Conservation (phyloP, 2,888 invertebrate species). For the Philereme transversata region DNA sequence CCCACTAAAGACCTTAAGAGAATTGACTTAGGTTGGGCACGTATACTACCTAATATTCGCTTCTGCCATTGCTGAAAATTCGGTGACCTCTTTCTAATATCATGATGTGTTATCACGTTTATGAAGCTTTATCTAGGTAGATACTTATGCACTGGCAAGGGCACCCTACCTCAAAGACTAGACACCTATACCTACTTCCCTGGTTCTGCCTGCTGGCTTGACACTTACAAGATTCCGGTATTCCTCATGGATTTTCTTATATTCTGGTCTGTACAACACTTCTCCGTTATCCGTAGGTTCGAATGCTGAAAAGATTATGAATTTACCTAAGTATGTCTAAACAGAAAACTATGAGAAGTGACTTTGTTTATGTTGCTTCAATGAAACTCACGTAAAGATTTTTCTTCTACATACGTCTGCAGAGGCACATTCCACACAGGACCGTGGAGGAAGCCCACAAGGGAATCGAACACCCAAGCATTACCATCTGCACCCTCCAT, state of each 20-base stretch:
- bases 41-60: neutral
- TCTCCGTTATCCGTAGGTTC: slow-evolving; percentile 88
- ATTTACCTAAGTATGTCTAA: neutral
- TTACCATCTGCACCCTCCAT: slow-evolving; percentile 84
- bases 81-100: no score
- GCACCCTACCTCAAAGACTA: neutral
- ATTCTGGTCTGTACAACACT: slow-evolving; percentile 89
- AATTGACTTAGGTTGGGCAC: no score
- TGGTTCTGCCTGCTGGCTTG: neutral
- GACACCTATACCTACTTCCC: neutral
- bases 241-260: slow-evolving; percentile 91
- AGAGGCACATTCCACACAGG: slow-evolving; percentile 96
- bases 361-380: neutral
- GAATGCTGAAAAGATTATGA: slow-evolving; percentile 86
- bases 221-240: slow-evolving; percentile 91
- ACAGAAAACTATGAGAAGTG: neutral
- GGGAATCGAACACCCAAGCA: slow-evolving; percentile 96
- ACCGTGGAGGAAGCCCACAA: slow-evolving; percentile 95
- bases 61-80: no score
- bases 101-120: no score
- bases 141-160: neutral
- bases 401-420: slow-evolving; percentile 95
- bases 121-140: neutral
- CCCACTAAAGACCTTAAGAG: no score
- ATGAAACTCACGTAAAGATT: slow-evolving; percentile 90